phyloP scores from a whole-genome alignment of 1,140 invertebrate species.

The Trypoxylus dichotomus region DNA sequence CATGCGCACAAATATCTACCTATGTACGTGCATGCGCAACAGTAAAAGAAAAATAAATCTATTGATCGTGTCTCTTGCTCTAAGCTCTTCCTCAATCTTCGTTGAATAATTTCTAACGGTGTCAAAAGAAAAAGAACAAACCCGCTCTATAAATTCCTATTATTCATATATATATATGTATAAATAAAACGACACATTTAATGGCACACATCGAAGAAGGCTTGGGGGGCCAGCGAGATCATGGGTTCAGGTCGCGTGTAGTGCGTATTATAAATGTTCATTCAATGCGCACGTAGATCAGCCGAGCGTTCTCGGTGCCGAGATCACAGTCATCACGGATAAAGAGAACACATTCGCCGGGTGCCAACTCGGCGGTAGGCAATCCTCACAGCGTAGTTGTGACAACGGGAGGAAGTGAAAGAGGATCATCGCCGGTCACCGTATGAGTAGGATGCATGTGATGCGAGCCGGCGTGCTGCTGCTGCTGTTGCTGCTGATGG shows the following conservation, averaged over 20 bases:
- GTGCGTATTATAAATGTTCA: constrained; percentile 32
- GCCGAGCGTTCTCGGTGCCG: constrained; percentile 45
- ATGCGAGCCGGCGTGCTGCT: constrained; percentile 47
- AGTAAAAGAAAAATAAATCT: too few species aligned
- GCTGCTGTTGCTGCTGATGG: constrained; percentile 50
- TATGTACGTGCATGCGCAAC: too few species aligned
- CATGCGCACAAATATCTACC: too few species aligned
- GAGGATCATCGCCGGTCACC: constrained; percentile 52
- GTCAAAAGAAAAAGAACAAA: background rate
- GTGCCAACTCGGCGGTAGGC: constrained; percentile 53
- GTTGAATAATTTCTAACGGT: too few species aligned
- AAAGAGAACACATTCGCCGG: constrained; percentile 53
- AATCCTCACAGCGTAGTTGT: constrained; percentile 53
- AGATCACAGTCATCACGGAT: constrained; percentile 55
- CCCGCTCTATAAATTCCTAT: constrained; percentile 12
- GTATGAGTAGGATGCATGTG: constrained; percentile 49
- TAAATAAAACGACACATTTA: constrained; percentile 37
- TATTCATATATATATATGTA: constrained; percentile 23
- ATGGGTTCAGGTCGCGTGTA: constrained; percentile 40
- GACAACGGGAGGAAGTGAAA: constrained; percentile 50
- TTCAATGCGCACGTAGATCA: constrained; percentile 53
- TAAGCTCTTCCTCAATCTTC: too few species aligned
- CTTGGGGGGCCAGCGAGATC: constrained; percentile 38
- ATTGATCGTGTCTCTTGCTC: too few species aligned
- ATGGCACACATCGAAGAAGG: constrained; percentile 36